Base-by-base conservation (phyloP, 2,888 invertebrate genomes). In the Toxonevra muliebris region DNA sequence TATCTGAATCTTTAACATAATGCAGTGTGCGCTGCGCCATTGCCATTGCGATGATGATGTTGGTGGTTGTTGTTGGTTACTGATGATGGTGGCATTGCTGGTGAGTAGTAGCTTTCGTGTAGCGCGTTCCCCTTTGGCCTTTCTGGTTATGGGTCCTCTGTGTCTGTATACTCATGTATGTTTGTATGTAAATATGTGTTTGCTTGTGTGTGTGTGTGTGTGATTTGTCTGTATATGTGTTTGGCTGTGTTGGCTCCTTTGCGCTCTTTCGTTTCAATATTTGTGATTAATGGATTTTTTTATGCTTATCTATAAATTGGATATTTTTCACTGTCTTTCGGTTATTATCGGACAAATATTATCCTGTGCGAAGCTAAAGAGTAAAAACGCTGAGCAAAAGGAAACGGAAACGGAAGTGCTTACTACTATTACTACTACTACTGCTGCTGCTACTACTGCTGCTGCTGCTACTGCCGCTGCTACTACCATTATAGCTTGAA, bases 211-310 rank as follows among this genome's bases (percentile, higher is more conserved):
- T 15, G 9, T 19, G 13, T 40, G 19, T 60, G 41, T 4, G 11
- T n/a, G 50, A 15, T 41, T 15, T 58, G 61, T 20, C 30, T 53
- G 12, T 11, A 11, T 54, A 11, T 8, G 40, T 69, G 59, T 53
- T 57, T 30, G 20, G 15, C 52, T 41, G 48, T 19, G 19, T 20
- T 40, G n/a, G 17, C 1, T 41, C 59, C n/a, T 15, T n/a, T 45
- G 40, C n/a, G 48, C 61, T 13, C 61, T 30, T 40, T 41, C 54
- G 40, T 40, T 69, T 65, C 64, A 70, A 68, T 69, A 72, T 70
- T 69, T 72, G 69, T 75, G 75, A 74, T 74, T 73, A 75, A 75
- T 75, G 75, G 73, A 65, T 65, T 71, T 69, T 70, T 73, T 70
- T 69, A 69, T 71, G 67, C 66, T 70, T 68, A 71, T 73, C 71